These are phyloP conservation scores for Archips xylosteana DNA, from an alignment of 2,888 invertebrate species.

Conservation along the genomic window DNA sequence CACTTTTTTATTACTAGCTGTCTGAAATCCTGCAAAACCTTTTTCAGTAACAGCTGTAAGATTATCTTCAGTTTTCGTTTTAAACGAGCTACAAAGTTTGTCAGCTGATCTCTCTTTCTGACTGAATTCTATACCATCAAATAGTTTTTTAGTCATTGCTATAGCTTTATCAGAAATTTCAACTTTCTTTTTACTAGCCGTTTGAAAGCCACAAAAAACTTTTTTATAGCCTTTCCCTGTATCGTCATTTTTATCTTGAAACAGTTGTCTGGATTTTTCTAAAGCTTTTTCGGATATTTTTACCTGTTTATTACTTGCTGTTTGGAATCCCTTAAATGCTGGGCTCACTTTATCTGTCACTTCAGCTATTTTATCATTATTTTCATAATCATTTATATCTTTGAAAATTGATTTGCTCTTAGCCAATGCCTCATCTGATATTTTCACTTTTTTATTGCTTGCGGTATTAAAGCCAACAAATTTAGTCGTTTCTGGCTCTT, in stretches of 20 bases:
- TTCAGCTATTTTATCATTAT: constrained; percentile 7
- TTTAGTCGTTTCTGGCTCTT: background rate
- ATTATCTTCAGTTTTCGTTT: background rate
- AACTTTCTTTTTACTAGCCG: constrained; percentile 62
- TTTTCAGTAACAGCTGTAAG: constrained; percentile 52
- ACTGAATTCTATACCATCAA: constrained; percentile 54
- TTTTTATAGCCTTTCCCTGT: background rate
- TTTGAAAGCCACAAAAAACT: constrained; percentile 56
- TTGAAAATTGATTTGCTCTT: constrained; percentile 5
- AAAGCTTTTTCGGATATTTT: constrained; percentile 53
- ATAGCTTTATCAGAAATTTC: constrained; percentile 62
- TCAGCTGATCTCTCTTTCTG: constrained; percentile 1
- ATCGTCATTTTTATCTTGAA: constrained; percentile 43
- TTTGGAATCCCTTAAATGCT: constrained; percentile 57
- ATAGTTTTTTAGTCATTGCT: constrained; percentile 61
- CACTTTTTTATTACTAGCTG: constrained; percentile 54
- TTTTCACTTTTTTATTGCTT: constrained; percentile 8
- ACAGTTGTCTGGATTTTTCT: constrained; percentile 49
- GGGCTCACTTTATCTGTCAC: constrained; percentile 1
- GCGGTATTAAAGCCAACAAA: constrained; percentile 32
- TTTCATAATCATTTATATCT: constrained; percentile 20
- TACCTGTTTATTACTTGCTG: constrained; percentile 62
- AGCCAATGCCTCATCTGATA: constrained; percentile 16
- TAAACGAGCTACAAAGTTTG: background rate
- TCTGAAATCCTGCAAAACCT: constrained; percentile 53